Base-by-base conservation (phyloP, 2,888 invertebrate genomes). In the Drymonia ruficornis region DNA sequence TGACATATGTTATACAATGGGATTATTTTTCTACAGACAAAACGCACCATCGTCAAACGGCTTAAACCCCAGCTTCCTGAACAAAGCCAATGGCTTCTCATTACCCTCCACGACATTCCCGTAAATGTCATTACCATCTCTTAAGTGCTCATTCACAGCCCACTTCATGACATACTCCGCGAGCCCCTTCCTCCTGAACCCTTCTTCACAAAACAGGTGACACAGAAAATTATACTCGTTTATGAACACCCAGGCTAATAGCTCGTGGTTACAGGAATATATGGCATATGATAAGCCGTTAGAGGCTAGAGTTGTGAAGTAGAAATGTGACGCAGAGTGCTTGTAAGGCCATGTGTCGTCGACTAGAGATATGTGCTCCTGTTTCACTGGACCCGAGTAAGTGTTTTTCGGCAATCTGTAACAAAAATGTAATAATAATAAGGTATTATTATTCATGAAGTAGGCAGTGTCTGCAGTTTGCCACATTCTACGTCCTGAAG, bases 261-360 rank as follows among this genome's bases (percentile, higher is more conserved):
- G 40, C 16, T 42, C 29, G 36, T 49, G 49, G 3, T 23, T 29
- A 42, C 15, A 42, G 16, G 49, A 28, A 47, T 47, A 47, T 18
- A 47, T 34, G 7, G 49, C 52, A 31, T 52, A 56, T 15, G 56
- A 56, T 19, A 56, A 49, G 11, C 50, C 55, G 36, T 49, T 52
- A 16, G 45, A 34, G 5, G 29, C 46, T 44, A 57, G 29, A 43
- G 23, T 53, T 12, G 50, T 18, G 36, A 57, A 53, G 29, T 51
- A 53, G n/a, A 36, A 42, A 12, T 50, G 44, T 7, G 60, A 56
- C 12, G 43, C 23, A 2, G 47, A 8, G 38, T 52, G 45, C 19
- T 56, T 56, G 34, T 54, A 48, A 5, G 56, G 53, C 56, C 60
- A 56, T 9, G 40, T 29, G 18, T 46, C 43, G 31, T 53, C 52